Percentiles rank a stretch among this genome's conserved stretches.
Conservation (phyloP, 2,113 vertebrate species). For the Solenodon paradoxus region DNA sequence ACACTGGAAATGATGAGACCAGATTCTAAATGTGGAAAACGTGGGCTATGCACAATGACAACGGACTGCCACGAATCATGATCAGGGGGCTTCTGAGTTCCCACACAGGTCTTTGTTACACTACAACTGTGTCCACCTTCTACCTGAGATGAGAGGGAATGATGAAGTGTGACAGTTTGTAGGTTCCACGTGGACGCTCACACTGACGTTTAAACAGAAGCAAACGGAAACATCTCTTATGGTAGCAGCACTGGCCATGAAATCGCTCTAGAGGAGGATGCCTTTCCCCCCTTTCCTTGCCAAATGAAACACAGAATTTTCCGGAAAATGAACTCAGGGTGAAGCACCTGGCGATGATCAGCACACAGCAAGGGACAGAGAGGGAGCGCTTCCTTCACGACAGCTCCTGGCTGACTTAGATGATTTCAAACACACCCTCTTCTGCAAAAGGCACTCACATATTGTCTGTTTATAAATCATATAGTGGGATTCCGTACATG, state of each 20-base stretch:
- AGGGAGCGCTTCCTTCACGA: slow-evolving; percentile 82
- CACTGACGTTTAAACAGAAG: slow-evolving; percentile 64
- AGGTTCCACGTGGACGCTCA: slow-evolving; percentile 66
- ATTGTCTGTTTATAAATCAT: slow-evolving; percentile 79
- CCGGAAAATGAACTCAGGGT: slow-evolving; percentile 60
- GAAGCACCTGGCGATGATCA: slow-evolving; percentile 82
- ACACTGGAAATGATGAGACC: slow-evolving; percentile 81
- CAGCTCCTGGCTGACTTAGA: slow-evolving; percentile 79
- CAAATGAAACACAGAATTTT: slow-evolving; percentile 67
- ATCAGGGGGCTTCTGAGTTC: slow-evolving; percentile 65
- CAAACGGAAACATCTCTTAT: slow-evolving; percentile 61
- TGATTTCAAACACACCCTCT: slow-evolving; percentile 80
- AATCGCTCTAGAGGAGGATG: slow-evolving; percentile 65
- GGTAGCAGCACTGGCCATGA: slow-evolving; percentile 74
- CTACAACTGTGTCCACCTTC: slow-evolving; percentile 72
- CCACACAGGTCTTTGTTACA: slow-evolving; percentile 53
- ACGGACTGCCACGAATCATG: slow-evolving; percentile 66
- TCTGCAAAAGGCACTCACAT: slow-evolving; percentile 87
- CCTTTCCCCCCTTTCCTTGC: slow-evolving; percentile 54
- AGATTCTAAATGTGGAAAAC: slow-evolving; percentile 78
- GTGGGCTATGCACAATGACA: slow-evolving; percentile 75
- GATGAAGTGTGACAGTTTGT: slow-evolving; percentile 64
- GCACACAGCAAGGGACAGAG: slow-evolving; percentile 85
- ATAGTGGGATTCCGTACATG: slow-evolving; percentile 71
- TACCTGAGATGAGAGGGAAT: slow-evolving; percentile 83